Percentiles rank a stretch among this genome's conserved stretches.
These are phyloP conservation scores for Sminthurides aquaticus DNA, from an alignment of 2,888 invertebrate species.

Conservation along the genomic window DNA sequence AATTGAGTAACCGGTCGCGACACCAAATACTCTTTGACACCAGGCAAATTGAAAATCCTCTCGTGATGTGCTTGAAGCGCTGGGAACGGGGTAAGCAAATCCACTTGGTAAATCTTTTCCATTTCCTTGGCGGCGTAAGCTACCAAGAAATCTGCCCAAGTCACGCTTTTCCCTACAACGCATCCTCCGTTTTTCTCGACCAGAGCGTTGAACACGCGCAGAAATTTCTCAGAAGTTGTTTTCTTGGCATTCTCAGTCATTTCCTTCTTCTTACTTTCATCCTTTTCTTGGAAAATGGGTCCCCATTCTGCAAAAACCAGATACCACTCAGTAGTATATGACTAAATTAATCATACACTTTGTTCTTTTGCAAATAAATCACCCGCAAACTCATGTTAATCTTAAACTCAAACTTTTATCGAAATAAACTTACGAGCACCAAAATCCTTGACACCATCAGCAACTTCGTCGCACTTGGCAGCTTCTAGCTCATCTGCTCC, in stretches of 20 bases:
- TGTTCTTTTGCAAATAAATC: no score
- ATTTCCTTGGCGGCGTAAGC: background rate
- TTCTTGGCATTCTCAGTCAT: background rate
- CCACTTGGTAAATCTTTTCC: background rate
- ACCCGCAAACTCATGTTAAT: no score
- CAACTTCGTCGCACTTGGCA: slow-evolving; percentile 25
- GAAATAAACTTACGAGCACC: background rate
- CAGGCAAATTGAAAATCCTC: background rate
- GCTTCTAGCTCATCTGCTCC: slow-evolving; percentile 32
- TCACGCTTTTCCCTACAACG: background rate
- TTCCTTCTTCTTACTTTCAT: slow-evolving; percentile 3
- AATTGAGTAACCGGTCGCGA: background rate
- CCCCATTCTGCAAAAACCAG: background rate
- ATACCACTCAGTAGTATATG: no score
- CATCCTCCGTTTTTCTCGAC: slow-evolving; percentile 3
- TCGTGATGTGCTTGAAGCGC: background rate
- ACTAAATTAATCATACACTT: no score
- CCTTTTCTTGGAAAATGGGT: background rate
- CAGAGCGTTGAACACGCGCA: background rate
- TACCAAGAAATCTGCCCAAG: background rate
- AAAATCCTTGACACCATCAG: slow-evolving; percentile 22
- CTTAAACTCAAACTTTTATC: no score
- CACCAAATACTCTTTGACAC: background rate
- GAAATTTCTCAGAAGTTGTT: background rate
- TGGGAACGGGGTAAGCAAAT: background rate